These are phyloP conservation scores for Ceyx melanurus DNA, from an alignment of 2,113 vertebrate species.

Conservation along the genomic window DNA sequence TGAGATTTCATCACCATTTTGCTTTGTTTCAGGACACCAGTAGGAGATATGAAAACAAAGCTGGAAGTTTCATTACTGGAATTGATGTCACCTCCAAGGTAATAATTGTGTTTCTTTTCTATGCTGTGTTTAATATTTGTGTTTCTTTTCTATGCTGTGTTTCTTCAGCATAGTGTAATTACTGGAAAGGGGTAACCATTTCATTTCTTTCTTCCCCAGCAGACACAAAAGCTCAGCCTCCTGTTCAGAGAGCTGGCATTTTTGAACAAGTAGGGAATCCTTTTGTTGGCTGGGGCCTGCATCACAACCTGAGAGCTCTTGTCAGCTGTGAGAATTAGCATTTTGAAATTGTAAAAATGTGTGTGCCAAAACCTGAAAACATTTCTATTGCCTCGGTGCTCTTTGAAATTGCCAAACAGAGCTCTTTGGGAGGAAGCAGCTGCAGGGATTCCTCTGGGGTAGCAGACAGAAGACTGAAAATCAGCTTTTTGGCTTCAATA, in stretches of 20 bases:
- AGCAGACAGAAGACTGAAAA: not conserved
- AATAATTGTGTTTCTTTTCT: not conserved
- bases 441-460: not conserved
- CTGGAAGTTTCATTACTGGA: conserved; percentile 96
- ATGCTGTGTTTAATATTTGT: not conserved
- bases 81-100: conserved; percentile 98
- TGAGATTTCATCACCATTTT: not conserved
- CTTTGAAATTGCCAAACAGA: not conserved
- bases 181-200: not conserved
- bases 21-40: conserved; percentile 85
- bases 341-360: not conserved
- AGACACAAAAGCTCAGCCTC: not conserved
- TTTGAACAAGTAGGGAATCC: not conserved
- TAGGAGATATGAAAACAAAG: conserved; percentile 94
- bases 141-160: not conserved
- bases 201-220: not conserved
- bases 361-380: not conserved
- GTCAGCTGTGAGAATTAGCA: not conserved
- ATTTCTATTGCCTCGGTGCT: not conserved
- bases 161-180: conserved; percentile 5
- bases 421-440: not conserved
- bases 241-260: not conserved
- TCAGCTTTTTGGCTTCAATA: not conserved
- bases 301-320: not conserved
- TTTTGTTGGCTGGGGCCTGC: not conserved